Conservation (phyloP, 2,797 vertebrate genomes). For the Sebastes trivittatus region DNA sequence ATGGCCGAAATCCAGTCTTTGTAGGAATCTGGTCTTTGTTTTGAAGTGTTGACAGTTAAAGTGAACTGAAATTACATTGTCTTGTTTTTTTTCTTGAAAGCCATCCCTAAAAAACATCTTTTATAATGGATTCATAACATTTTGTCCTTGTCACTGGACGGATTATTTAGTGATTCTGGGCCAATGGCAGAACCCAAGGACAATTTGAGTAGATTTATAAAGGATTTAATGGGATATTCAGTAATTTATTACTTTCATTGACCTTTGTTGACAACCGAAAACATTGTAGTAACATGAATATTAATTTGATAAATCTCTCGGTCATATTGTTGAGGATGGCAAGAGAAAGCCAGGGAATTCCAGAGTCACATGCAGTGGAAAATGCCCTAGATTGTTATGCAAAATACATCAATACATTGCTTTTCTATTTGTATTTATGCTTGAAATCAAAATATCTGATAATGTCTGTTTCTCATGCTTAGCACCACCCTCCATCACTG, state of each 20-base stretch:
- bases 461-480: not conserved
- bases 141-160: not conserved
- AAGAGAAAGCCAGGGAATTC: not conserved
- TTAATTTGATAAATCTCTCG: not conserved
- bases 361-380: not conserved
- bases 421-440: not conserved
- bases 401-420: not conserved
- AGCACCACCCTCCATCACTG: not conserved
- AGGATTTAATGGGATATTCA: not conserved
- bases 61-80: not conserved
- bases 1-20: not conserved
- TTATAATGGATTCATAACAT: not conserved
- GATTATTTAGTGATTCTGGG: not conserved
- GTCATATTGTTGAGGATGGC: not conserved
- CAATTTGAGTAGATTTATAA: not conserved
- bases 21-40: not conserved
- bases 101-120: not conserved
- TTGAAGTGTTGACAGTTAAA: constrained; percentile 9
- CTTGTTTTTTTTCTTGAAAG: not conserved
- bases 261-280: not conserved
- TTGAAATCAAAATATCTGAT: not conserved
- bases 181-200: not conserved
- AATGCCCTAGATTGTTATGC: not conserved
- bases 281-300: not conserved
- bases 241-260: not conserved